These are phyloP conservation scores for Eonycteris spelaea DNA, from an alignment of 2,113 vertebrate genomes.

Conservation along the genomic window DNA sequence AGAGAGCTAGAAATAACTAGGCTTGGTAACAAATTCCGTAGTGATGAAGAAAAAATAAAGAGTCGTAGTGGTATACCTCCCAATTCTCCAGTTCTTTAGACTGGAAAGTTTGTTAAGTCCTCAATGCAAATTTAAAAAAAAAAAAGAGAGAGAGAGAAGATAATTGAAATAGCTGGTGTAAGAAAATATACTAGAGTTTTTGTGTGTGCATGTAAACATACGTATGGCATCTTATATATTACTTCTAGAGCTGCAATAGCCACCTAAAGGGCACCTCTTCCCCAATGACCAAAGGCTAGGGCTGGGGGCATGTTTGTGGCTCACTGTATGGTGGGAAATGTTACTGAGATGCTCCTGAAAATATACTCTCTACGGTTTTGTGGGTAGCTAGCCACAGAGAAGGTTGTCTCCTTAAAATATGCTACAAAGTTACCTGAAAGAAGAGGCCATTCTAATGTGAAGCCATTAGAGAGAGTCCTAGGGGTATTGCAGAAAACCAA, in stretches of 20 bases:
- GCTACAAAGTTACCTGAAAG: not conserved
- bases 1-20: not conserved
- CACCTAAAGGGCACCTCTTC: not conserved
- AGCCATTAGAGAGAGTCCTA: not conserved
- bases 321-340: not conserved
- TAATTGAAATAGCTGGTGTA: not conserved
- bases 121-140: not conserved
- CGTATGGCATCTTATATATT: not conserved
- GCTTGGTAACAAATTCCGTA: not conserved
- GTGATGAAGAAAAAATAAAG: not conserved
- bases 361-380: not conserved
- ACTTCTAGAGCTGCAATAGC: not conserved
- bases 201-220: not conserved
- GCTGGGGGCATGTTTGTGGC: not conserved
- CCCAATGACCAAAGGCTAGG: not conserved
- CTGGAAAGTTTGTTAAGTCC: not conserved
- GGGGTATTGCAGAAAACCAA: not conserved
- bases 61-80: not conserved
- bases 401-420: not conserved
- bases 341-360: not conserved
- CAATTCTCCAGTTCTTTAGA: not conserved
- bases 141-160: not conserved
- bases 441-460: not conserved
- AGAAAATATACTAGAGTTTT: not conserved
- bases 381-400: not conserved